Percentiles rank a stretch among this genome's conserved stretches.
Conservation (phyloP, 2,888 invertebrate genomes). For the Ceraclea dissimilis region DNA sequence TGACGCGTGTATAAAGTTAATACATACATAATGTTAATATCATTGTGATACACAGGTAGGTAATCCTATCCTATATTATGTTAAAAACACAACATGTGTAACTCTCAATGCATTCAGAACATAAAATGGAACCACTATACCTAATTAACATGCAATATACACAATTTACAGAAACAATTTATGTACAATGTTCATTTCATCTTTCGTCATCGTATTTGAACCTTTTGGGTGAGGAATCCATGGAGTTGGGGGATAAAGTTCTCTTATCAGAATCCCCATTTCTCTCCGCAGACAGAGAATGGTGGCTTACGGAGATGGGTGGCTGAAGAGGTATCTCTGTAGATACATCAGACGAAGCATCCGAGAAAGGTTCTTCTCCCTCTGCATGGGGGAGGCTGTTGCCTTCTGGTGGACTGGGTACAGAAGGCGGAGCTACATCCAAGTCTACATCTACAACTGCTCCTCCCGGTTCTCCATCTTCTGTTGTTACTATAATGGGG, state of each 20-base stretch:
- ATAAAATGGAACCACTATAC: no score
- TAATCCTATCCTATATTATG: no score
- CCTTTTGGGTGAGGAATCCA: conserved; percentile 12
- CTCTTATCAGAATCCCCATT: conserved; percentile 4
- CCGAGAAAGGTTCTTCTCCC: conserved; percentile 18
- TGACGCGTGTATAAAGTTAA: no score
- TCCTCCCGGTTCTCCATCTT: background rate
- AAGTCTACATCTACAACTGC: background rate
- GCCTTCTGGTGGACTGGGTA: conserved; percentile 14
- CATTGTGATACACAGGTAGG: no score
- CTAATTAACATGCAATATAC: background rate
- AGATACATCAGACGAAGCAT: conserved; percentile 35
- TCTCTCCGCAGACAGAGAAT: conserved; percentile 7
- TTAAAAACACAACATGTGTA: no score
- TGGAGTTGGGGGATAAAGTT: background rate
- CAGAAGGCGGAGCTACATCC: conserved; percentile 18
- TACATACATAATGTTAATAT: no score
- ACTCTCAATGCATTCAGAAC: no score
- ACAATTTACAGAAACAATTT: background rate
- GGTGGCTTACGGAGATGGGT: conserved; percentile 33
- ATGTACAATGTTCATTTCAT: conserved; percentile 6
- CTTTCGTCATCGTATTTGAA: conserved; percentile 19
- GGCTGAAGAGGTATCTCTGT: conserved; percentile 43
- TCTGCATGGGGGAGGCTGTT: conserved; percentile 10
- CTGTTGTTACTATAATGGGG: background rate